Conservation (phyloP, 2,113 vertebrate species). For the Phylloscopus trochilus region DNA sequence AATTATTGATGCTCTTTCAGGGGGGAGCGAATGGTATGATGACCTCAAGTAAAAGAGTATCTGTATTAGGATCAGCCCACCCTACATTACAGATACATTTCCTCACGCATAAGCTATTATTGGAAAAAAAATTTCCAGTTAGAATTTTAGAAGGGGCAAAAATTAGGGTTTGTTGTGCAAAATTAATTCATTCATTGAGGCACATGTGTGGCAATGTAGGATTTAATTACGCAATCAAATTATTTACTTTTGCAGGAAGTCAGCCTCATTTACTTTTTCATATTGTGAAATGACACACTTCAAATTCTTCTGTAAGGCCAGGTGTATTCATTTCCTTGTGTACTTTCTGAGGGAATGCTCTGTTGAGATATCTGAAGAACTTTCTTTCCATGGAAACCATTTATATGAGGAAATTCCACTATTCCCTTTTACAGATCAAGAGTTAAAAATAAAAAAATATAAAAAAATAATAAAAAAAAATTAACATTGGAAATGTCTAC, state of each 20-base stretch:
- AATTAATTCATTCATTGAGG: neutral
- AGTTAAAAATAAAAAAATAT: neutral
- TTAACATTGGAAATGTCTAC: neutral
- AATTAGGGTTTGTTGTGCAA: neutral
- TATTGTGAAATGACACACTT: neutral
- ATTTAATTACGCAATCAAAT: neutral
- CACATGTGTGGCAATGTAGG: neutral
- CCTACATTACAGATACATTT: neutral
- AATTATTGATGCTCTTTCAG: neutral
- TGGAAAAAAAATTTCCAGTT: neutral
- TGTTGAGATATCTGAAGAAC: neutral
- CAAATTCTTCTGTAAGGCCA: neutral
- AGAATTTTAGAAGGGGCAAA: neutral
- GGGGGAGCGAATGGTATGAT: neutral
- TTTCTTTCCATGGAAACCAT: neutral
- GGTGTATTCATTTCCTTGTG: neutral
- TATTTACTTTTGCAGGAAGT: neutral
- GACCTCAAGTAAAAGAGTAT: neutral
- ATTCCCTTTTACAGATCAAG: neutral
- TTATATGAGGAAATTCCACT: neutral
- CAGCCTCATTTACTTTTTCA: neutral
- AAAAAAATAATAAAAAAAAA: no score
- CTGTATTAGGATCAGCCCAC: neutral
- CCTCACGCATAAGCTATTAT: neutral
- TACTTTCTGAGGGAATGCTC: neutral